Percentiles rank a stretch among this genome's conserved stretches.
These are phyloP conservation scores for Garrulus glandarius DNA, from an alignment of 2,797 vertebrate species.

Conservation along the genomic window DNA sequence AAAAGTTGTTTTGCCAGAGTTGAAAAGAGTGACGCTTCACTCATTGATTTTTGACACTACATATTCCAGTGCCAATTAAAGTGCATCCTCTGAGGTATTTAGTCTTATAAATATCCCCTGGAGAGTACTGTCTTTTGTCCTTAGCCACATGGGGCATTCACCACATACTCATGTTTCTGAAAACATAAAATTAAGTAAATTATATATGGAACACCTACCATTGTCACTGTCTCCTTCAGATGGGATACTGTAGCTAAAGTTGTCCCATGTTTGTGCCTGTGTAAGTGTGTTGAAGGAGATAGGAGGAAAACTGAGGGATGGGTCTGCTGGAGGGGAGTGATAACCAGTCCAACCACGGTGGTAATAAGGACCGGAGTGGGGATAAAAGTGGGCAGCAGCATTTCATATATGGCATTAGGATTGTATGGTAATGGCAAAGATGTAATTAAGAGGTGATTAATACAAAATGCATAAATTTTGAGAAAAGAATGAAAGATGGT, in stretches of 20 bases:
- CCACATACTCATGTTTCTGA: background rate
- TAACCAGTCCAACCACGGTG: slow-evolving; percentile 68
- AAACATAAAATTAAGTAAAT: slow-evolving; percentile 47
- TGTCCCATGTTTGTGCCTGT: slow-evolving; percentile 88
- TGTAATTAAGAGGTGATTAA: slow-evolving; percentile 68
- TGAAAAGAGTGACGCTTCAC: background rate
- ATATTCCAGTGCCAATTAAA: background rate
- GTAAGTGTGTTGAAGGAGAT: slow-evolving; percentile 88
- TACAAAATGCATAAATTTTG: slow-evolving; percentile 67
- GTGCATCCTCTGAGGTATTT: background rate
- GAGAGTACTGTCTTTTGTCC: background rate
- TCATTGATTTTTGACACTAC: background rate
- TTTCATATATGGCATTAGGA: slow-evolving; percentile 68
- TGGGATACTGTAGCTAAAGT: slow-evolving; percentile 84
- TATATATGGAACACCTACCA: slow-evolving; percentile 83
- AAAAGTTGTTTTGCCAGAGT: background rate
- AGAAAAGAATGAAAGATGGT: slow-evolving; percentile 72
- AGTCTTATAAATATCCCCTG: background rate
- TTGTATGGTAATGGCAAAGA: slow-evolving; percentile 66
- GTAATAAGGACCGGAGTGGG: slow-evolving; percentile 59
- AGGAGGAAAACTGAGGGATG: slow-evolving; percentile 88
- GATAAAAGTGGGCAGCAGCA: slow-evolving; percentile 67
- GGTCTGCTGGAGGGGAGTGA: slow-evolving; percentile 79
- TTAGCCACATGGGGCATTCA: background rate
- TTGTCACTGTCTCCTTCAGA: slow-evolving; percentile 84